Evolutionary conservation across 2,113 vertebrate species (phyloP).

Genomic region (Agapornis roseicollis): DNA sequence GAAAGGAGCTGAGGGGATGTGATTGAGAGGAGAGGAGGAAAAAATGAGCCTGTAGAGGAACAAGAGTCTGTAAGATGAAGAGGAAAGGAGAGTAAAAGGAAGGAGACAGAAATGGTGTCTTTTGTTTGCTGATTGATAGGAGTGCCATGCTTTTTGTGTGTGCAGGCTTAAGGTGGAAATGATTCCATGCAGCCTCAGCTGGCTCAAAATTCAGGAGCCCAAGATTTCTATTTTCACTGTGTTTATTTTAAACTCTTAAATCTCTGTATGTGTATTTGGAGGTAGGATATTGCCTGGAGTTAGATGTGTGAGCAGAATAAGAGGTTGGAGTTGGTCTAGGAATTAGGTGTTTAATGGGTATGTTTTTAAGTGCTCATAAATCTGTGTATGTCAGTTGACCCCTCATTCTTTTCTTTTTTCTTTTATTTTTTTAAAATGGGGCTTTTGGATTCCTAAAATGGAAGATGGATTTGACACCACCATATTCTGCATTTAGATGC

Average conservation of each 20-base stretch:
- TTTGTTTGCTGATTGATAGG: background rate
- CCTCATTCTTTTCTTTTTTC: fast-evolving
- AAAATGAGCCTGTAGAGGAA: background rate
- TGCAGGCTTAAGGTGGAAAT: background rate
- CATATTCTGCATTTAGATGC: background rate
- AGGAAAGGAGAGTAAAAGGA: background rate
- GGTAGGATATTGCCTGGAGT: background rate
- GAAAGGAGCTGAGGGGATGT: background rate
- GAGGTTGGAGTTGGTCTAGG: background rate
- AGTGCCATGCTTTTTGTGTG: background rate
- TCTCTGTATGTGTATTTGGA: fast-evolving
- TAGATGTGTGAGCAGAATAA: background rate
- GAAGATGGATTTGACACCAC: background rate
- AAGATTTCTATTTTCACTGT: background rate
- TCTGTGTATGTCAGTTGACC: background rate
- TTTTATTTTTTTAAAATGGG: background rate
- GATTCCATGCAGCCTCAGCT: background rate
- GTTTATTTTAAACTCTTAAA: background rate
- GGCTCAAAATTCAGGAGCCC: background rate
- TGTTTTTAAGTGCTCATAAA: background rate
- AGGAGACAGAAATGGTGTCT: background rate
- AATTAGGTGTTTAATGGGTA: background rate
- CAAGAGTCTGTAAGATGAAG: background rate
- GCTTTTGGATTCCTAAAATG: background rate
- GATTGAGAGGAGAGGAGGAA: background rate